Evolutionary conservation across 2,888 invertebrate genomes (phyloP).

Genomic region (Cheilosia scutellata): DNA sequence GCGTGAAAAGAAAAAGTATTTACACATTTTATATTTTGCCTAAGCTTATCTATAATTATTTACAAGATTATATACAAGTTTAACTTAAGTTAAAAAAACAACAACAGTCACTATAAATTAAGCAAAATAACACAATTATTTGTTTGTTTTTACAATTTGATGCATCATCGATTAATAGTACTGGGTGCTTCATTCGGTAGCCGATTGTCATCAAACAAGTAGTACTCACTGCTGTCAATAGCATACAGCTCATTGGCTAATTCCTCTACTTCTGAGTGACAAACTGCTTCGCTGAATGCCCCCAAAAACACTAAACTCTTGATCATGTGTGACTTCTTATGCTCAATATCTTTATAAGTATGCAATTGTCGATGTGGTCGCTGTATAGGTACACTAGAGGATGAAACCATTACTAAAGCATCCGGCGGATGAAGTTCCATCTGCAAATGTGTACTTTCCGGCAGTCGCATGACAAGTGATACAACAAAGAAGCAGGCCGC

Average conservation of each 20-base stretch:
- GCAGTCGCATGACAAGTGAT: constrained; percentile 88
- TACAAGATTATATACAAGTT: constrained; percentile 27
- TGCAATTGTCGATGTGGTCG: constrained; percentile 14
- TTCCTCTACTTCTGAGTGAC: constrained; percentile 80
- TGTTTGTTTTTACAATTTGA: background rate
- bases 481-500: constrained; percentile 96
- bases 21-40: constrained; percentile 4
- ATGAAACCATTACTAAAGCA: constrained; percentile 52
- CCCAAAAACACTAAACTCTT: constrained; percentile 79
- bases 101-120: constrained; percentile 40
- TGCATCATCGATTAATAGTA: constrained; percentile 13
- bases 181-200: constrained; percentile 18
- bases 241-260: constrained; percentile 79
- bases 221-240: constrained; percentile 75
- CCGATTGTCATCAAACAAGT: constrained; percentile 76
- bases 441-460: constrained; percentile 48
- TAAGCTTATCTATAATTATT: constrained; percentile 19
- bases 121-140: constrained; percentile 21
- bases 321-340: constrained; percentile 74
- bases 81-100: constrained; percentile 1
- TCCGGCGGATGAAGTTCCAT: constrained; percentile 59
- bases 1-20: background rate
- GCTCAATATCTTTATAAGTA: constrained; percentile 59
- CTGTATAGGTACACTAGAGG: constrained; percentile 42
- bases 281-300: constrained; percentile 81